Percentiles rank a stretch among this genome's conserved stretches.
Evolutionary conservation across 1,140 invertebrate species (phyloP).

Genomic region (Campoletis sonorensis): DNA sequence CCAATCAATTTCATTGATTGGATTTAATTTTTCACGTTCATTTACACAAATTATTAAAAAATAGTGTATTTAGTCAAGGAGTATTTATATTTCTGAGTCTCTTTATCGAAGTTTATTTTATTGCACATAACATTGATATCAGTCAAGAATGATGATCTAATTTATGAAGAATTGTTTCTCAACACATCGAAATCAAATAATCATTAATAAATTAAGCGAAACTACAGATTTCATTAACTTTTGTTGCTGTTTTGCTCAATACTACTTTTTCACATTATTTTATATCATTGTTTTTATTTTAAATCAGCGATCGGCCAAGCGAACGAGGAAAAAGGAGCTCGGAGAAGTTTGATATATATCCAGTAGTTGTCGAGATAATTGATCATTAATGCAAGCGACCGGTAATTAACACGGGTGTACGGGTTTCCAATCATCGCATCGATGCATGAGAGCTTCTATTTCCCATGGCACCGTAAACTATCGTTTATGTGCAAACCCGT

Average conservation of each 20-base stretch:
- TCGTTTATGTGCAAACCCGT: not conserved
- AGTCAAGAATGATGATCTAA: no score
- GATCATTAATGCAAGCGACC: constrained; percentile 35
- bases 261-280: not conserved
- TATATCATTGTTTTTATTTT: not conserved
- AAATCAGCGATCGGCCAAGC: not conserved
- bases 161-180: no score
- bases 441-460: constrained; percentile 29
- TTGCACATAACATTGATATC: no score
- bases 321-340: not conserved
- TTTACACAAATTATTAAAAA: no score
- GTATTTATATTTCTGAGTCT: no score
- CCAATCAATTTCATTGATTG: no score
- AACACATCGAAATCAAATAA: no score
- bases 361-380: constrained; percentile 36
- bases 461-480: constrained; percentile 24
- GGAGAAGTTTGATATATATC: not conserved
- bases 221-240: not conserved
- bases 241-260: not conserved
- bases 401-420: constrained; percentile 30
- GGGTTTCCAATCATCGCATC: constrained; percentile 26
- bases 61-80: no score
- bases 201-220: no score
- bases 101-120: no score
- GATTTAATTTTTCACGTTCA: no score